Conservation (phyloP, 2,888 invertebrate genomes). For the Drosophila falleni region DNA sequence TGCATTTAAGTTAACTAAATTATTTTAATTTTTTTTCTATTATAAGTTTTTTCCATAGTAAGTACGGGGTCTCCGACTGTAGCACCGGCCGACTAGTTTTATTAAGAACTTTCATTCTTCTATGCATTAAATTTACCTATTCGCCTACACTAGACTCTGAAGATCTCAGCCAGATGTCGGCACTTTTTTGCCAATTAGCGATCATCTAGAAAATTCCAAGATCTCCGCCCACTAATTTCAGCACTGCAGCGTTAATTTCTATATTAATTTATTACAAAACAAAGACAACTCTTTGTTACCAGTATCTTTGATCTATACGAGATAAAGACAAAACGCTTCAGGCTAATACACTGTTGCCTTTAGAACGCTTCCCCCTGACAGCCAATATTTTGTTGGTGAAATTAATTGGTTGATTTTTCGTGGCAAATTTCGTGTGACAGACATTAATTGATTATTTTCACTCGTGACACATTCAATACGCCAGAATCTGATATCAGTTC, state of each 20-base stretch:
- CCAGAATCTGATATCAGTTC: conserved; percentile 48
- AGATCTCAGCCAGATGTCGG: conserved; percentile 40
- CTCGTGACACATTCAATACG: conserved; percentile 20
- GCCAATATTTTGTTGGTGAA: conserved; percentile 3
- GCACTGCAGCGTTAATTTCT: conserved; percentile 54
- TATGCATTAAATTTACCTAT: neutral
- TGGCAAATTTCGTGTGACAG: conserved; percentile 44
- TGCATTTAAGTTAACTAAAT: no score
- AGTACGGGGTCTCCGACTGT: no score
- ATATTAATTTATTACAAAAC: conserved; percentile 32
- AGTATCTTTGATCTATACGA: conserved; percentile 9
- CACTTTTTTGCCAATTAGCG: conserved; percentile 54
- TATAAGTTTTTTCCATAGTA: no score
- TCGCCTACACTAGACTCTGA: neutral
- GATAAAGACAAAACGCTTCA: conserved; percentile 9
- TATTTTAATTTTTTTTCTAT: no score
- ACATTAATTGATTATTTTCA: conserved; percentile 60
- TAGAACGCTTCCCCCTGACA: neutral
- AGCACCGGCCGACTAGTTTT: no score
- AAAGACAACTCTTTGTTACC: conserved; percentile 15
- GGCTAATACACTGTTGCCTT: neutral
- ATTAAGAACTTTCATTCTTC: neutral
- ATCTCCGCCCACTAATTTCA: conserved; percentile 48
- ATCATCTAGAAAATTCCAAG: conserved; percentile 19
- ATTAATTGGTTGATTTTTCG: conserved; percentile 48